A percentile compares a stretch with the other conserved stretches of the same genome.
These are phyloP conservation scores for Danio kyathit DNA, from an alignment of 2,797 vertebrate species.

Conservation along the genomic window DNA sequence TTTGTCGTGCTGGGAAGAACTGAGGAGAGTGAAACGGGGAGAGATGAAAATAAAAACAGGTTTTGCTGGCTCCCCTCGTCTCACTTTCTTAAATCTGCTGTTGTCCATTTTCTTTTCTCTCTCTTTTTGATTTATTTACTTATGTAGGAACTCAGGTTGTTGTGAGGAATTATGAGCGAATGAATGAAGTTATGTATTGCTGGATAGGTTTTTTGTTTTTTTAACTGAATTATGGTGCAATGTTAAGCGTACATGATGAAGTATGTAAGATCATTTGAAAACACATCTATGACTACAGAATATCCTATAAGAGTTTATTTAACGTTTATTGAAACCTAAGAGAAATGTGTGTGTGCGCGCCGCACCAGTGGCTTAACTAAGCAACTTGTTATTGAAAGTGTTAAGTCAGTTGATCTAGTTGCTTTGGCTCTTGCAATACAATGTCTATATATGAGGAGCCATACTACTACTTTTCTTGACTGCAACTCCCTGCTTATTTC, in stretches of 20 bases:
- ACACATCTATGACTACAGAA: conserved; percentile 44
- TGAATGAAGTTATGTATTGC: conserved; percentile 65
- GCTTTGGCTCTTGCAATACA: conserved; percentile 54
- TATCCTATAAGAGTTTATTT: conserved; percentile 56
- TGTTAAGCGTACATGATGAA: conserved; percentile 35
- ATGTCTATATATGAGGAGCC: conserved; percentile 27
- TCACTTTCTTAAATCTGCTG: conserved; percentile 56
- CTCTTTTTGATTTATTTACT: conserved; percentile 58
- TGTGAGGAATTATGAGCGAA: conserved; percentile 62
- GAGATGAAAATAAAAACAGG: neutral
- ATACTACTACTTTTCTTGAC: conserved; percentile 16
- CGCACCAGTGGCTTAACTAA: conserved; percentile 29
- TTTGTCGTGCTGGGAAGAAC: conserved; percentile 56
- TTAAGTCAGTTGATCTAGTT: conserved; percentile 39
- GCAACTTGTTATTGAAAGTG: conserved; percentile 31
- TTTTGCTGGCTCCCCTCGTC: conserved; percentile 60
- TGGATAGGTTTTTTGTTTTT: conserved; percentile 39
- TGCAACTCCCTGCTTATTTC: conserved; percentile 17
- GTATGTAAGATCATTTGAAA: conserved; percentile 45
- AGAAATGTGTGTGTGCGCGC: conserved; percentile 14
- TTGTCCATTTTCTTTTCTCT: conserved; percentile 48
- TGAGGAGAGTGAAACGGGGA: conserved; percentile 27
- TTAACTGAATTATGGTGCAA: conserved; percentile 47
- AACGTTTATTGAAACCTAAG: conserved; percentile 33
- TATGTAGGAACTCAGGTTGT: conserved; percentile 77